Evolutionary conservation across 2,888 invertebrate genomes (phyloP).

Genomic region (Pyrocoelia pectoralis): DNA sequence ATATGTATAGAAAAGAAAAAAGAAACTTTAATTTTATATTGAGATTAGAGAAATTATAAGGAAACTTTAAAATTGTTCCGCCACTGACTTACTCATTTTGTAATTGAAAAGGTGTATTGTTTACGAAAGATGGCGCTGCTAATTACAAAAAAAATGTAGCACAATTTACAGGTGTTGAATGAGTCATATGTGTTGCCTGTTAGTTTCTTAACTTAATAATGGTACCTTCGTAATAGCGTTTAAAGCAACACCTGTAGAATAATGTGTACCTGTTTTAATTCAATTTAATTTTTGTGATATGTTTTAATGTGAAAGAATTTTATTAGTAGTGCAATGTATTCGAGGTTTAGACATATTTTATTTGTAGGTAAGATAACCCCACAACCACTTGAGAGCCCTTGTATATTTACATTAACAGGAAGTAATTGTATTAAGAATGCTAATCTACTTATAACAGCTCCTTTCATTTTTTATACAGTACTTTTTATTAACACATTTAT

Average conservation of each 20-base stretch:
- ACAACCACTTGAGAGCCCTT: not conserved
- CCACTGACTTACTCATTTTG: not conserved
- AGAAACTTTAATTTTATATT: no score
- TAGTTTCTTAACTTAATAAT: not conserved
- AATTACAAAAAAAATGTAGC: not conserved
- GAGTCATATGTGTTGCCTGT: conserved; percentile 13
- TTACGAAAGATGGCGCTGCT: not conserved
- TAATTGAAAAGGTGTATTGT: no score
- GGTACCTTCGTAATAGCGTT: not conserved
- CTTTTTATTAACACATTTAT: no score
- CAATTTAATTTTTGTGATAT: conserved; percentile 4
- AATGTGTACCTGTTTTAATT: conserved; percentile 11
- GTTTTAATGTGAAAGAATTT: conserved; percentile 1
- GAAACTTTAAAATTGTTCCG: no score
- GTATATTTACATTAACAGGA: not conserved
- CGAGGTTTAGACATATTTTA: not conserved
- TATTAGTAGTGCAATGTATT: conserved; percentile 8
- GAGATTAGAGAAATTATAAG: no score
- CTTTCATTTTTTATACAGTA: no score
- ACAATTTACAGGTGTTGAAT: not conserved
- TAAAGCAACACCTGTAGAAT: conserved; percentile 6
- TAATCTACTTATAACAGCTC: not conserved
- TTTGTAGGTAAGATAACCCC: not conserved
- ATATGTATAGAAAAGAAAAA: no score
- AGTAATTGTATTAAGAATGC: not conserved